These are phyloP conservation scores for Myiagra hebetior DNA, from an alignment of 2,113 vertebrate species.

Conservation along the genomic window DNA sequence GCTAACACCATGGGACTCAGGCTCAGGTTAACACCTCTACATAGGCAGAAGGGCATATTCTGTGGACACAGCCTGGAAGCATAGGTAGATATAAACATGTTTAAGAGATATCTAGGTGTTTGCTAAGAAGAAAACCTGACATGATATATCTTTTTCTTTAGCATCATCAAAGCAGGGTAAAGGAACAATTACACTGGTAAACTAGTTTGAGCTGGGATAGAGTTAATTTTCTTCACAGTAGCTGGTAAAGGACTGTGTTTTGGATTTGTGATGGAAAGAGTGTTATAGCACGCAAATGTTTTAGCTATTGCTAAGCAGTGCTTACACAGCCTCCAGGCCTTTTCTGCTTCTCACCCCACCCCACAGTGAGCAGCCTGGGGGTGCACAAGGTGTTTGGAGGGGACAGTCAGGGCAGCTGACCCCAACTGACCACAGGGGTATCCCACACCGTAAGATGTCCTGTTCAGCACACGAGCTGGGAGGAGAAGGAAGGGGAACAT, in stretches of 20 bases:
- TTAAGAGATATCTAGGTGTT: not conserved
- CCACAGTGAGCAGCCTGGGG: not conserved
- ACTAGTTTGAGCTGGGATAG: not conserved
- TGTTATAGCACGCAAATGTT: not conserved
- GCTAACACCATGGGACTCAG: not conserved
- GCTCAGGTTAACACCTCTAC: not conserved
- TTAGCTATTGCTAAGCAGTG: not conserved
- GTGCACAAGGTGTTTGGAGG: not conserved
- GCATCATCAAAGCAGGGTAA: not conserved
- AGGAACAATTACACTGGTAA: not conserved
- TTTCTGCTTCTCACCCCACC: not conserved
- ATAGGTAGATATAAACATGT: not conserved
- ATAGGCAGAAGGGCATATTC: not conserved
- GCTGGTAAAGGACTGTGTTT: not conserved
- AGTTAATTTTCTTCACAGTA: not conserved
- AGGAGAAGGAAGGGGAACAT: not conserved
- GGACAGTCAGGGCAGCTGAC: not conserved
- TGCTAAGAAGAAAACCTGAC: not conserved
- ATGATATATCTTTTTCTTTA: not conserved
- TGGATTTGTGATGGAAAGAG: not conserved
- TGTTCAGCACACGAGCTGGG: not conserved
- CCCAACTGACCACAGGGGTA: not conserved
- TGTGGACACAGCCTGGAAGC: not conserved
- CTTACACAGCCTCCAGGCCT: not conserved
- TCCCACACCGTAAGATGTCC: fast-evolving